Evolutionary conservation across 2,888 invertebrate species (phyloP).

Genomic region (Erynnis tages): DNA sequence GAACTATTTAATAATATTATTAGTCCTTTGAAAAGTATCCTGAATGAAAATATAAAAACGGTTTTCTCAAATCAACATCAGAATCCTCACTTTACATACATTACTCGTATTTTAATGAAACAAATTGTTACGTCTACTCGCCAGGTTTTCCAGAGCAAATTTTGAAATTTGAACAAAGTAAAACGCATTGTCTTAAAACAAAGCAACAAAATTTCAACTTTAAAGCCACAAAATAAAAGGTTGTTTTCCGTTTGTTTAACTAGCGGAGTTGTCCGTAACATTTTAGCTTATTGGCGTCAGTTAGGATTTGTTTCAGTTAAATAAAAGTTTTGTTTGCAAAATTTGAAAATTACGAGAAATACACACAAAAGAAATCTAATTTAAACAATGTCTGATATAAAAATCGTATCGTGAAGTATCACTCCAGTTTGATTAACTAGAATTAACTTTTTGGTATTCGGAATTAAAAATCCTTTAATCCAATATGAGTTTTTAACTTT

Average conservation of each 20-base stretch:
- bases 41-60: too few relatives aligned
- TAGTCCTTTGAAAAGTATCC: too few relatives aligned
- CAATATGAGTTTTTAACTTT: too few relatives aligned
- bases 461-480: too few relatives aligned
- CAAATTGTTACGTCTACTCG: background rate
- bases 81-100: background rate
- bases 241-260: slow-evolving; percentile 25
- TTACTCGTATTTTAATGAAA: background rate
- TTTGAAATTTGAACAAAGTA: slow-evolving; percentile 9
- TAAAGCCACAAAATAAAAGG: slow-evolving; percentile 24
- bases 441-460: too few relatives aligned
- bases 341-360: too few relatives aligned
- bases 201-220: slow-evolving; percentile 22
- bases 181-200: slow-evolving; percentile 18
- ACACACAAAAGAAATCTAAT: too few relatives aligned
- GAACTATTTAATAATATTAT: too few relatives aligned
- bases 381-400: too few relatives aligned
- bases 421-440: too few relatives aligned
- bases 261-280: slow-evolving; percentile 18
- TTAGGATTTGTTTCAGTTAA: slow-evolving; percentile 5
- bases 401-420: too few relatives aligned
- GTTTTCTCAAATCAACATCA: too few relatives aligned
- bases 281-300: slow-evolving; percentile 5
- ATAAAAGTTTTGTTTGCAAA: background rate
- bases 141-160: slow-evolving; percentile 12